phyloP scores from a whole-genome alignment of 2,797 vertebrate genomes.

The Harpagifer antarcticus region DNA sequence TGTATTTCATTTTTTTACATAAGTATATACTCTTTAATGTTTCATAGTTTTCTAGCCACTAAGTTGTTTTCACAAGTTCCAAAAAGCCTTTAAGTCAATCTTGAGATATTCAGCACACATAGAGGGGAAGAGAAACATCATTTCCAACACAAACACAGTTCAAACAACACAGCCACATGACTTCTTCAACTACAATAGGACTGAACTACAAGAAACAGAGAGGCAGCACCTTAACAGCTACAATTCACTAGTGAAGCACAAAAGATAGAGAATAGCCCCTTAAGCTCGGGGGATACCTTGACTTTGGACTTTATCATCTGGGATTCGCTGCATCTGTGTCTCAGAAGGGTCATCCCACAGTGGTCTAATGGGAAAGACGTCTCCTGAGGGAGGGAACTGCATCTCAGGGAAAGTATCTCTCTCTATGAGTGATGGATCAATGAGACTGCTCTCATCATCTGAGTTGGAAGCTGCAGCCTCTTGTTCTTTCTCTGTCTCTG shows the following conservation, averaged over 20 bases:
- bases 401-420: slow-evolving; percentile 91
- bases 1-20: slow-evolving; percentile 11
- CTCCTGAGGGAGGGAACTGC: slow-evolving; percentile 93
- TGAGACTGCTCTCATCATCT: slow-evolving; percentile 94
- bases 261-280: slow-evolving; percentile 92
- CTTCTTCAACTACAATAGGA: slow-evolving; percentile 78
- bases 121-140: slow-evolving; percentile 80
- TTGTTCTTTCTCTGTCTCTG: slow-evolving; percentile 91
- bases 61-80: slow-evolving; percentile 50
- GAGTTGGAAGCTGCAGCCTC: slow-evolving; percentile 83
- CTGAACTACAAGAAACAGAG: slow-evolving; percentile 87
- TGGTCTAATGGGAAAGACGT: slow-evolving; percentile 97
- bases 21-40: slow-evolving; percentile 18
- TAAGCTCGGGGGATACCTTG: slow-evolving; percentile 96
- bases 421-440: slow-evolving; percentile 95
- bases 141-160: slow-evolving; percentile 82
- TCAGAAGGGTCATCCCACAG: slow-evolving; percentile 98
- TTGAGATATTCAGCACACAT: slow-evolving; percentile 91
- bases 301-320: slow-evolving; percentile 95
- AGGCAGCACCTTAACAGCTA: slow-evolving; percentile 85
- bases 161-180: slow-evolving; percentile 84
- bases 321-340: slow-evolving; percentile 99
- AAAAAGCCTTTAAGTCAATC: slow-evolving; percentile 86
- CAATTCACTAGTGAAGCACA: slow-evolving; percentile 89
- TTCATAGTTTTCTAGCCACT: slow-evolving; percentile 26